A percentile compares a stretch with the other conserved stretches of the same genome.
These are phyloP conservation scores for Scyliorhinus canicula DNA, from an alignment of 2,797 vertebrate species.

Conservation along the genomic window DNA sequence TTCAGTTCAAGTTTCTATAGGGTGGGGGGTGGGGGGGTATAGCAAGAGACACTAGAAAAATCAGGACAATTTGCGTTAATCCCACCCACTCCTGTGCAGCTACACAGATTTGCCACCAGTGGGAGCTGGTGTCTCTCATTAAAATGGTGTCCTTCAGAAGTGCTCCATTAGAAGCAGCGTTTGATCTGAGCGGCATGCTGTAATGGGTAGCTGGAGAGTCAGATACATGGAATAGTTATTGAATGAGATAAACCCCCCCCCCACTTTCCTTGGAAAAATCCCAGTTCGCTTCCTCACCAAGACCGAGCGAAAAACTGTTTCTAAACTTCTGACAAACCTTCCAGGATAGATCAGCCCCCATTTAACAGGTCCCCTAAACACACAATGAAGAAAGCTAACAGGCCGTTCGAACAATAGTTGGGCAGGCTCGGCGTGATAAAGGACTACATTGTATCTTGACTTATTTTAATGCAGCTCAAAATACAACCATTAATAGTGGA, in stretches of 20 bases:
- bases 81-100: background rate
- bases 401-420: background rate
- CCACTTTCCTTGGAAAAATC: slow-evolving; percentile 24
- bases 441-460: background rate
- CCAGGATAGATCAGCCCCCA: background rate
- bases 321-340: background rate
- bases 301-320: background rate
- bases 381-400: background rate
- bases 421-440: background rate
- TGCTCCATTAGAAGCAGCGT: background rate
- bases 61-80: background rate
- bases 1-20: background rate
- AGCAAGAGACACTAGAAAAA: background rate
- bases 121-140: slow-evolving; percentile 49
- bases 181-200: background rate
- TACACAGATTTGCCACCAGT: slow-evolving; percentile 46
- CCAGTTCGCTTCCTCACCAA: slow-evolving; percentile 23
- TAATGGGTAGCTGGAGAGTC: background rate
- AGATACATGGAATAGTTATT: slow-evolving; percentile 28
- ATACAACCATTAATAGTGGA: background rate
- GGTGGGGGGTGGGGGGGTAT: background rate
- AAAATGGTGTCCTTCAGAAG: slow-evolving; percentile 21
- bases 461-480: background rate
- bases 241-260: slow-evolving; percentile 36
- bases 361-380: background rate